Percentiles rank a stretch among this genome's conserved stretches.
Evolutionary conservation across 2,888 invertebrate genomes (phyloP).

Genomic region (Schizaphis graminum): DNA sequence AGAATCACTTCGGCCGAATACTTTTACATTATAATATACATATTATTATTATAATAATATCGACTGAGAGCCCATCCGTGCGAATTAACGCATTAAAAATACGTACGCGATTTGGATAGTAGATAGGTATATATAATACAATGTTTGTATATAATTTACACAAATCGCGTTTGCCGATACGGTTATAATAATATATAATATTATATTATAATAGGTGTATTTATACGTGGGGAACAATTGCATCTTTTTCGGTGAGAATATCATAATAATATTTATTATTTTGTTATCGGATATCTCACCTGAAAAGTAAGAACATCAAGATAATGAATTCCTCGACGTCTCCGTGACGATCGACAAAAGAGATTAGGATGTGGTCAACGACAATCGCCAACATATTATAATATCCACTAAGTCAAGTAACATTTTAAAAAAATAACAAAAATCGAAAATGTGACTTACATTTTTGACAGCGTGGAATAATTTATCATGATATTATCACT

Average conservation of each 20-base stretch:
- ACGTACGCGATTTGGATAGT: not conserved
- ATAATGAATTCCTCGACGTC: slow-evolving; percentile 11
- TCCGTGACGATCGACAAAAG: not conserved
- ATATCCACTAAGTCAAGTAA: not conserved
- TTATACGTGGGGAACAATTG: not conserved
- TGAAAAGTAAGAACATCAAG: not conserved
- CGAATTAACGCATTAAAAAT: not conserved
- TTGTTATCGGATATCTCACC: not conserved
- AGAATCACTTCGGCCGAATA: not conserved
- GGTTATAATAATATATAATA: not conserved
- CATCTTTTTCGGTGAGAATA: not conserved
- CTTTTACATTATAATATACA: not conserved
- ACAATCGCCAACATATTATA: not conserved
- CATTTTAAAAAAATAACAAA: not conserved
- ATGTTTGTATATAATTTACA: not conserved
- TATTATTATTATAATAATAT: not conserved
- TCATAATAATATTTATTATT: not conserved
- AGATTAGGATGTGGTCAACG: not conserved
- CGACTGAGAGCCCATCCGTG: not conserved
- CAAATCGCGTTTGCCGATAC: not conserved
- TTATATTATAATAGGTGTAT: not conserved
- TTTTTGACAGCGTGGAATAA: not conserved
- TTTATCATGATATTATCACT: not conserved
- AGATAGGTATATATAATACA: not conserved
- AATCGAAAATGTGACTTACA: not conserved